These are phyloP conservation scores for Neoaliturus tenellus DNA, from an alignment of 2,888 invertebrate species.

Conservation along the genomic window DNA sequence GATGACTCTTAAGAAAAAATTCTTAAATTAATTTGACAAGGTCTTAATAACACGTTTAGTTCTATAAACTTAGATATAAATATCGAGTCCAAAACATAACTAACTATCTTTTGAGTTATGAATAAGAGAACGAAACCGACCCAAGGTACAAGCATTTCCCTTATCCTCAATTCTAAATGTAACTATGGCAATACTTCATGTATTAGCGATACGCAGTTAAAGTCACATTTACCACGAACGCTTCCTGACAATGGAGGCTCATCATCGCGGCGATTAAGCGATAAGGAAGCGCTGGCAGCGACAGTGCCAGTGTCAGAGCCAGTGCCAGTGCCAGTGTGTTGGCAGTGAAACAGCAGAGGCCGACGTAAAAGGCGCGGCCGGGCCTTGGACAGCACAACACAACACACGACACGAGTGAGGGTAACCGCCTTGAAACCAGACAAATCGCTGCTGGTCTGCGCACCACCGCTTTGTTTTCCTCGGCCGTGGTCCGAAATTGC, in stretches of 20 bases:
- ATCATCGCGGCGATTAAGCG: neutral
- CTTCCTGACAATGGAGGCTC: too few relatives aligned
- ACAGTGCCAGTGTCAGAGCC: neutral
- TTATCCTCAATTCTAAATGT: too few relatives aligned
- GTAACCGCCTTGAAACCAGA: neutral
- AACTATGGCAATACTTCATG: neutral
- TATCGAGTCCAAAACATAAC: too few relatives aligned
- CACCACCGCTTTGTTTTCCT: neutral
- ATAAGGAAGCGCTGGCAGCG: neutral
- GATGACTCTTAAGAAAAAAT: too few relatives aligned
- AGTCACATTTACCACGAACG: neutral
- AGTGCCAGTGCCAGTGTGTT: neutral
- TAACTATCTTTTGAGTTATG: too few relatives aligned
- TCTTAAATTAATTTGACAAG: too few relatives aligned
- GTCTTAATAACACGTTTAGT: too few relatives aligned
- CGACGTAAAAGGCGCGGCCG: conserved; percentile 4
- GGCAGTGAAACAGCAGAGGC: neutral
- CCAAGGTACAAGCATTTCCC: too few relatives aligned
- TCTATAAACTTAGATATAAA: too few relatives aligned
- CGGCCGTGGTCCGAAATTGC: too few relatives aligned
- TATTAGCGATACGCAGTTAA: neutral
- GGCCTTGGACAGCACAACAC: conserved; percentile 11
- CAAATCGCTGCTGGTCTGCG: neutral
- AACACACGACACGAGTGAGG: neutral
- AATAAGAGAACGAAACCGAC: too few relatives aligned